These are phyloP conservation scores for Pangasius mekongensis DNA, from an alignment of 2,797 vertebrate genomes.

Conservation along the genomic window DNA sequence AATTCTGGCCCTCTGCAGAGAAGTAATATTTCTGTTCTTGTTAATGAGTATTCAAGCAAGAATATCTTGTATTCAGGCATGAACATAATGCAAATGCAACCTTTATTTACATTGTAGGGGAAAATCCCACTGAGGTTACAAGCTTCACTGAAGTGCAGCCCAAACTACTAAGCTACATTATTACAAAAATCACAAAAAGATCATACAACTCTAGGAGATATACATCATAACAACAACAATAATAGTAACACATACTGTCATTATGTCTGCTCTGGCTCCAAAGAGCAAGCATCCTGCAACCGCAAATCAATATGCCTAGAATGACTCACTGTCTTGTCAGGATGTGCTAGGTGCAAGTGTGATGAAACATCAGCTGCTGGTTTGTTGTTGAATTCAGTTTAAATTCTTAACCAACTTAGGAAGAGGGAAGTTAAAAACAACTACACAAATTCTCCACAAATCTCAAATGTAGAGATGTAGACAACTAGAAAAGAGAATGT, in stretches of 20 bases:
- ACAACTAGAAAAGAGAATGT: background rate
- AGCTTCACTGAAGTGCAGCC: background rate
- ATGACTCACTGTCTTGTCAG: conserved; percentile 11
- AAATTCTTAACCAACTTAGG: background rate
- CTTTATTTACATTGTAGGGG: background rate
- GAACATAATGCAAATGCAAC: background rate
- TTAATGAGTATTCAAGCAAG: too few species aligned
- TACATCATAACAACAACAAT: background rate
- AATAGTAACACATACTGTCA: background rate
- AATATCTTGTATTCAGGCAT: background rate
- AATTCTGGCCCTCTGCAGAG: background rate
- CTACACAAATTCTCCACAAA: background rate
- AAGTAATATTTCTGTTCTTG: background rate
- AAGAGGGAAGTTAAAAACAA: background rate
- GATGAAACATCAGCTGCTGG: conserved; percentile 3
- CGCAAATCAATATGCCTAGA: background rate
- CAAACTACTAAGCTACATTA: background rate
- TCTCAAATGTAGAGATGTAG: background rate
- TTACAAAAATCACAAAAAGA: background rate
- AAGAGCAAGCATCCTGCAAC: background rate
- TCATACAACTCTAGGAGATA: background rate
- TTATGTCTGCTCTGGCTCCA: background rate
- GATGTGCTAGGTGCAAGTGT: background rate
- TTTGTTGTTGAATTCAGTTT: background rate
- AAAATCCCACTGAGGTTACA: background rate